Conservation (phyloP, 2,113 vertebrate species). For the Corythoichthys intestinalis region DNA sequence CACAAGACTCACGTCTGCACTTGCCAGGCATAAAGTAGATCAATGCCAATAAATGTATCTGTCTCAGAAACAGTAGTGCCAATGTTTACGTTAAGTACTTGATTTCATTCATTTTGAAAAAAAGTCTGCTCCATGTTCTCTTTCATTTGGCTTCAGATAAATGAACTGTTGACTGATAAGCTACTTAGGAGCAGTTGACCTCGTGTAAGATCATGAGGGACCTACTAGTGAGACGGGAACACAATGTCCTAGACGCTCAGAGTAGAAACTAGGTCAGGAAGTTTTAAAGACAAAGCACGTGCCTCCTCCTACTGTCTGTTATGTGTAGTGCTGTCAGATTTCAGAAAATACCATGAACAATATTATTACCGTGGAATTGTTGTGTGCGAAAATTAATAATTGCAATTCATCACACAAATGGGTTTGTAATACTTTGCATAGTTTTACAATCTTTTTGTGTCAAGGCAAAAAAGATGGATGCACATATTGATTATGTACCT, state of each 20-base stretch:
- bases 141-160: conserved; percentile 14
- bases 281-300: conserved; percentile 49
- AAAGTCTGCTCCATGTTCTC: conserved; percentile 10
- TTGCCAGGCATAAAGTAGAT: neutral
- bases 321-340: conserved; percentile 22
- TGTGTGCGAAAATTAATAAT: too few relatives aligned
- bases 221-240: conserved; percentile 61
- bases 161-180: conserved; percentile 28
- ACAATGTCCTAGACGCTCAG: conserved; percentile 69
- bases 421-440: too few relatives aligned
- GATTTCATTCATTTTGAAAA: conserved; percentile 21
- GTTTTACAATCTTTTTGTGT: too few relatives aligned
- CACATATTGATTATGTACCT: too few relatives aligned
- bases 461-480: too few relatives aligned
- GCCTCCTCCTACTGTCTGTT: conserved; percentile 63
- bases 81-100: conserved; percentile 16
- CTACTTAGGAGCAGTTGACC: conserved; percentile 50
- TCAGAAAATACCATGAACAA: neutral
- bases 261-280: conserved; percentile 64
- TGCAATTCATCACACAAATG: too few relatives aligned
- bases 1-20: neutral
- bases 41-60: neutral
- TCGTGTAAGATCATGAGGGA: conserved; percentile 48
- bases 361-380: neutral
- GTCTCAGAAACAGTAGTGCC: conserved; percentile 1